Conservation (phyloP, 2,888 invertebrate genomes). For the Priocnemis perturbator region DNA sequence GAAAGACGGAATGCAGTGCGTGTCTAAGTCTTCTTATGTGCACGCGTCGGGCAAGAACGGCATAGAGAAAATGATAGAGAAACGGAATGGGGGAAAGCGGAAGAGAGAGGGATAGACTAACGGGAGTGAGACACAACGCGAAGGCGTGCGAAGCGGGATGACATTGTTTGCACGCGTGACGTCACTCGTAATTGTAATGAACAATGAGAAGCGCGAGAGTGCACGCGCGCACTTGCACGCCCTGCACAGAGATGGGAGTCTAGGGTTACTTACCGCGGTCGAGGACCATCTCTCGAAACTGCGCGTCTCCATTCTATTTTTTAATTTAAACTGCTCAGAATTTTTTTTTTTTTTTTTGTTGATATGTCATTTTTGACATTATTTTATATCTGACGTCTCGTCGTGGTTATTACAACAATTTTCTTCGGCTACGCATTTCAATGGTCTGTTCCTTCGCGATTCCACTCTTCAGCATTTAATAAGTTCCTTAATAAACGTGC, state of each 20-base stretch:
- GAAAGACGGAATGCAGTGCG: background rate
- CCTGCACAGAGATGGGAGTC: slow-evolving; percentile 38
- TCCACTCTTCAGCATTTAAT: too few species aligned
- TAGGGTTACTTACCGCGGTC: slow-evolving; percentile 45
- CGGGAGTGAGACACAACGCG: slow-evolving; percentile 52
- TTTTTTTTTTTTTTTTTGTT: background rate
- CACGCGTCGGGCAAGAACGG: too few species aligned
- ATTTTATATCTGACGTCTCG: too few species aligned
- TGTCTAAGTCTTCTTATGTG: background rate
- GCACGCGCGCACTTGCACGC: slow-evolving; percentile 40
- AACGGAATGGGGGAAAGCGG: background rate
- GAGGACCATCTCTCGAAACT: background rate
- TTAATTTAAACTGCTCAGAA: too few species aligned
- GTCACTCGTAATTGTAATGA: slow-evolving; percentile 66
- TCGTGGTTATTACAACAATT: too few species aligned
- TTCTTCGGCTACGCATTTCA: too few species aligned
- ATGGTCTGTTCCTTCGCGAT: too few species aligned
- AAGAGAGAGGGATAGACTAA: slow-evolving; percentile 20
- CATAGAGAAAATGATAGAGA: slow-evolving; percentile 14
- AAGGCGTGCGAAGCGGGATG: slow-evolving; percentile 64
- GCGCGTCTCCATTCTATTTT: too few species aligned
- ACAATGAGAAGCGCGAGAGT: slow-evolving; percentile 56
- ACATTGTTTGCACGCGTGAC: slow-evolving; percentile 70
- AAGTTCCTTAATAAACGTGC: too few species aligned
- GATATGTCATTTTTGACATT: background rate